Evolutionary conservation across 2,797 vertebrate species (phyloP).

Genomic region (Rhinella marina): DNA sequence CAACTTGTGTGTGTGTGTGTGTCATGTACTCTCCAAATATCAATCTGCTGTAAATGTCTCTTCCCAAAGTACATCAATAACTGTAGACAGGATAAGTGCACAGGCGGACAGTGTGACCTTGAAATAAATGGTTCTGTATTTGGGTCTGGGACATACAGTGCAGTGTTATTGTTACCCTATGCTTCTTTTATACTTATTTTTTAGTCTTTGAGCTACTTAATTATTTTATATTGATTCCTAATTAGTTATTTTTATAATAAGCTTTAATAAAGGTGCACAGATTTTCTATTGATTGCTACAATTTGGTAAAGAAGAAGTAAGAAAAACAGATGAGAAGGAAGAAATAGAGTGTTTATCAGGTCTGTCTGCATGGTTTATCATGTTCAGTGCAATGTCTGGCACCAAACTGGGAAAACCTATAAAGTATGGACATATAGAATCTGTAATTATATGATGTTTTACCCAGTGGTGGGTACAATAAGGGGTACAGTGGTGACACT

Average conservation of each 20-base stretch:
- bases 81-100: constrained; percentile 31
- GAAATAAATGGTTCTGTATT: constrained; percentile 47
- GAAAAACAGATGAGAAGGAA: no score
- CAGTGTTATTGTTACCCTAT: neutral
- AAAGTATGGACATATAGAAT: no score
- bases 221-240: neutral
- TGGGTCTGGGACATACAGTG: neutral
- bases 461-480: no score
- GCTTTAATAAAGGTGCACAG: no score
- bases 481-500: no score
- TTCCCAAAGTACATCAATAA: constrained; percentile 61
- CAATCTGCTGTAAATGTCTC: constrained; percentile 49
- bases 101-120: constrained; percentile 54
- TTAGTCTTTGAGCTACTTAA: neutral
- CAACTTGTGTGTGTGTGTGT: constrained; percentile 49
- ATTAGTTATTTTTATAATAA: neutral
- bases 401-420: no score
- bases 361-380: no score
- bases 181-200: neutral
- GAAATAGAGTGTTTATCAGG: no score
- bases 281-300: no score
- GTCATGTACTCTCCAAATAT: constrained; percentile 47
- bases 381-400: no score
- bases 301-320: no score
- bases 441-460: no score